These are phyloP conservation scores for Axea sp. DNA, from an alignment of 2,888 invertebrate species.

Conservation along the genomic window DNA sequence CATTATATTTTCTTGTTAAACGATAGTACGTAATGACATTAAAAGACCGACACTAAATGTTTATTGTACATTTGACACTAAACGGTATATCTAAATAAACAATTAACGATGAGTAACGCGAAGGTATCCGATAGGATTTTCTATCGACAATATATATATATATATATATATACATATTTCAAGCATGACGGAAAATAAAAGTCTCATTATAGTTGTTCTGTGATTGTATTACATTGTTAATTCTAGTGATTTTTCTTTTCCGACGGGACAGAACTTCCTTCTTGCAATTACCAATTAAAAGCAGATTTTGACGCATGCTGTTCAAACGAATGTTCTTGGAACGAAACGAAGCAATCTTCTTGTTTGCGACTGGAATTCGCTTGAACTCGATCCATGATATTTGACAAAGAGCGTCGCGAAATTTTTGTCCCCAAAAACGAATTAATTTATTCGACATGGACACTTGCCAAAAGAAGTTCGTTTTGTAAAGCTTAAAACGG, in stretches of 20 bases:
- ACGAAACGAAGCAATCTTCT: not conserved
- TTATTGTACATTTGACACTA: slow-evolving; percentile 40
- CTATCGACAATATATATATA: slow-evolving; percentile 24
- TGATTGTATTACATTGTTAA: slow-evolving; percentile 34
- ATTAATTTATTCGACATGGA: slow-evolving; percentile 34
- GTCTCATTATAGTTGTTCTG: slow-evolving; percentile 36
- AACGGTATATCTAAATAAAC: slow-evolving; percentile 29
- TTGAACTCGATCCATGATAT: not conserved
- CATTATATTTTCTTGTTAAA: slow-evolving; percentile 41
- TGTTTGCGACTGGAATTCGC: not conserved
- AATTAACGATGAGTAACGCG: slow-evolving; percentile 22
- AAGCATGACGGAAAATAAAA: slow-evolving; percentile 23
- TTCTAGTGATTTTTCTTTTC: slow-evolving; percentile 26
- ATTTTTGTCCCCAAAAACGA: slow-evolving; percentile 26
- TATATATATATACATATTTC: slow-evolving; percentile 20
- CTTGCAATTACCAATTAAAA: not conserved
- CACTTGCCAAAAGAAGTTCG: slow-evolving; percentile 43
- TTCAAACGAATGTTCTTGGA: not conserved
- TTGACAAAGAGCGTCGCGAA: not conserved
- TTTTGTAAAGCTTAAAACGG: slow-evolving; percentile 33
- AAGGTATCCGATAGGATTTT: slow-evolving; percentile 34
- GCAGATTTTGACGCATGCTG: not conserved
- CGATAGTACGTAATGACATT: slow-evolving; percentile 17
- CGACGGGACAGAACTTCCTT: slow-evolving; percentile 15
- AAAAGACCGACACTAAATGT: slow-evolving; percentile 37